phyloP scores from a whole-genome alignment of 2,113 vertebrate species.

The Ptyas mucosa region DNA sequence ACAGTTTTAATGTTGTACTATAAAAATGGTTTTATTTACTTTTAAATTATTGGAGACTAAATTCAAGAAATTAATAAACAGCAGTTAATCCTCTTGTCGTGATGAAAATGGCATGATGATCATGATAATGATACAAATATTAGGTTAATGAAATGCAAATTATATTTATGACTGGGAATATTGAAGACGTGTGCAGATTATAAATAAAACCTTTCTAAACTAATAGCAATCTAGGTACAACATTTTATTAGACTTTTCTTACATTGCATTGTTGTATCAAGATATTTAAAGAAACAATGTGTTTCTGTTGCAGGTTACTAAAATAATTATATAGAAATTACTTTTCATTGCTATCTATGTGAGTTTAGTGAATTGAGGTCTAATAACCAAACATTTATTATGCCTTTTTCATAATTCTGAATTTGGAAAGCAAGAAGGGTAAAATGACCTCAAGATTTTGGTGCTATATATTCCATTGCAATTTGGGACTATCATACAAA shows the following conservation, averaged over 20 bases:
- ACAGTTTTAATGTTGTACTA: not conserved
- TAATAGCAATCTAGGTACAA: not conserved
- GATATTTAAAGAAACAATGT: not conserved
- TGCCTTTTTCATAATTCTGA: not conserved
- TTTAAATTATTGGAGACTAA: not conserved
- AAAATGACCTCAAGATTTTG: not conserved
- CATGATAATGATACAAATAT: not conserved
- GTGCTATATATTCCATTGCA: not conserved
- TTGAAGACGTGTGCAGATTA: not conserved
- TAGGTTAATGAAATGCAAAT: not conserved
- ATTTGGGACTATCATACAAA: not conserved
- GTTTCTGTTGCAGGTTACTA: not conserved
- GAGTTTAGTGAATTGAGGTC: not conserved
- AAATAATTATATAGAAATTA: not conserved
- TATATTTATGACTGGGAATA: not conserved
- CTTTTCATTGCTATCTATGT: not conserved
- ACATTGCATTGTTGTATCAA: not conserved
- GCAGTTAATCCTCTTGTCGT: not conserved
- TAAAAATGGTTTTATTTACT: not conserved
- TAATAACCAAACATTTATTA: no score
- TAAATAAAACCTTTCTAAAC: not conserved
- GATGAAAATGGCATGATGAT: not conserved
- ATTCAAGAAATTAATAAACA: not conserved
- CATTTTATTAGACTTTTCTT: not conserved
- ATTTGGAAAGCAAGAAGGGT: not conserved